Conservation (phyloP, 2,888 invertebrate species). For the Amiota mariae region DNA sequence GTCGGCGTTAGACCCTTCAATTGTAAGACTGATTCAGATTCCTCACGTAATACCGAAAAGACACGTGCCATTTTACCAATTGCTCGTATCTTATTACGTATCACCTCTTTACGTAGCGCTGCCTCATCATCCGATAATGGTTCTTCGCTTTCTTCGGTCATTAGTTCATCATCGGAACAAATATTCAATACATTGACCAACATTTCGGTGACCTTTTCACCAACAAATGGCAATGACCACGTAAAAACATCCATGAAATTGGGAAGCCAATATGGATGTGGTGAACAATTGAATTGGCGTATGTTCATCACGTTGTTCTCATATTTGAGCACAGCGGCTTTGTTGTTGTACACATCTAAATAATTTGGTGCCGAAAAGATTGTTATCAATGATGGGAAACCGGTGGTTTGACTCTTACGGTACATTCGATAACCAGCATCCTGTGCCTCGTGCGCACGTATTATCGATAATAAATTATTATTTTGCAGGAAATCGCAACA, state of each 20-base stretch:
- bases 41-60: conserved; percentile 98
- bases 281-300: conserved; percentile 99
- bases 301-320: conserved; percentile 99
- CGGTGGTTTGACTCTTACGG: conserved; percentile 99
- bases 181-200: conserved; percentile 99
- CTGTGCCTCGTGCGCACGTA: conserved; percentile 99
- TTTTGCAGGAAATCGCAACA: conserved; percentile 99
- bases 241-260: conserved; percentile 99
- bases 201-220: conserved; percentile 99
- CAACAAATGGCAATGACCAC: conserved; percentile 99
- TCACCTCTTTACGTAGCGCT: conserved; percentile 98
- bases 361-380: conserved; percentile 99
- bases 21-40: conserved; percentile 98
- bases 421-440: conserved; percentile 99
- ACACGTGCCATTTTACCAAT: conserved; percentile 99
- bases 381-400: conserved; percentile 98
- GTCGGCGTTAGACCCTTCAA: conserved; percentile 98
- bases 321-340: conserved; percentile 99
- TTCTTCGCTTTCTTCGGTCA: conserved; percentile 93
- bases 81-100: conserved; percentile 99
- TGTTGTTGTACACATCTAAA: conserved; percentile 99
- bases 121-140: conserved; percentile 80
- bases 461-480: conserved; percentile 99
- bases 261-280: conserved; percentile 99
- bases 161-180: conserved; percentile 99